These are phyloP conservation scores for Diuraphis noxia DNA, from an alignment of 1,140 invertebrate species.

Conservation along the genomic window DNA sequence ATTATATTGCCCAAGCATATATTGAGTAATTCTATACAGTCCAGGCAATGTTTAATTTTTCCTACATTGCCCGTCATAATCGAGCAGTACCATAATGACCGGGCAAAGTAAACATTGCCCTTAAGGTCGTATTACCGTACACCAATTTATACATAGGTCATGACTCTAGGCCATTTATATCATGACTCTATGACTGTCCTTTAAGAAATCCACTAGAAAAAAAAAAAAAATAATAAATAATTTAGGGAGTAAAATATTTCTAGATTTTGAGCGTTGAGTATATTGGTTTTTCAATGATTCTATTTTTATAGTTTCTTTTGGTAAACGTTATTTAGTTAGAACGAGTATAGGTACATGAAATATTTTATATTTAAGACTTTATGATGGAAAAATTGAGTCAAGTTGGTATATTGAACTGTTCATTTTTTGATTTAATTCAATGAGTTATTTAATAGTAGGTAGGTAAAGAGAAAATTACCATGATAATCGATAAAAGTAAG, in stretches of 20 bases:
- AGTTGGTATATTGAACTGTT: not conserved
- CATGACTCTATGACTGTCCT: too few relatives aligned
- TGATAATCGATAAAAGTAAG: not conserved
- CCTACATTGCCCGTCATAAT: too few relatives aligned
- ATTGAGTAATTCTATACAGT: too few relatives aligned
- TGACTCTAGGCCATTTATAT: too few relatives aligned
- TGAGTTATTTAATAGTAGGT: not conserved
- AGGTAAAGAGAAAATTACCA: not conserved
- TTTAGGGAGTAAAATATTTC: not conserved
- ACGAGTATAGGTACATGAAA: not conserved
- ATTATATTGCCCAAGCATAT: too few relatives aligned
- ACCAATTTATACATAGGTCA: too few relatives aligned
- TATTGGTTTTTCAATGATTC: not conserved
- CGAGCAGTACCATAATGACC: too few relatives aligned
- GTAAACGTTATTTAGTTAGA: not conserved
- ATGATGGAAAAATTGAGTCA: not conserved
- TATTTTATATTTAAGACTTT: not conserved
- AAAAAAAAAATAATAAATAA: not conserved
- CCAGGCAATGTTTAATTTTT: too few relatives aligned
- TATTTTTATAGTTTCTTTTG: not conserved
- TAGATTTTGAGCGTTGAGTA: not conserved
- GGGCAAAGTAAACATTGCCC: too few relatives aligned
- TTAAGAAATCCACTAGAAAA: too few relatives aligned
- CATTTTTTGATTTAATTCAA: not conserved
- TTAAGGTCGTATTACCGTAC: too few relatives aligned